Percentiles rank a stretch among this genome's conserved stretches.
Evolutionary conservation across 2,888 invertebrate species (phyloP).

Genomic region (Oscheius sp.): DNA sequence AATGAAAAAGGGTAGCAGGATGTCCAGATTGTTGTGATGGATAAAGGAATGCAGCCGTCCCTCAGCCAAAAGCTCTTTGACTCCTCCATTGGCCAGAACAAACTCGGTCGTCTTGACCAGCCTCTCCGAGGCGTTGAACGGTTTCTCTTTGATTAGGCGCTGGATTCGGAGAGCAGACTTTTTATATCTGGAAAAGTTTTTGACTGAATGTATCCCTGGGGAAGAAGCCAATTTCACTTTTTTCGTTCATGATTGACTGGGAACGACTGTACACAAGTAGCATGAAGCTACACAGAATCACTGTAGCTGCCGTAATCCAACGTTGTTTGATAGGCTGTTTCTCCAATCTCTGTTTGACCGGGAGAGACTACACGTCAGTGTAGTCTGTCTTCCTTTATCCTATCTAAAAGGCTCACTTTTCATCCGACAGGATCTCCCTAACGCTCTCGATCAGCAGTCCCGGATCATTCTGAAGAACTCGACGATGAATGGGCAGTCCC

Average conservation of each 20-base stretch:
- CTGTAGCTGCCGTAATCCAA: no score
- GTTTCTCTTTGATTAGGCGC: conserved; percentile 48
- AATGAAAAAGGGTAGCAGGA: conserved; percentile 40
- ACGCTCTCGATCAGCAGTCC: conserved; percentile 41
- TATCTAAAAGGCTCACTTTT: conserved; percentile 35
- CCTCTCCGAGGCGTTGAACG: conserved; percentile 48
- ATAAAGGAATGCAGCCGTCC: conserved; percentile 36
- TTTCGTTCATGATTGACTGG: background rate
- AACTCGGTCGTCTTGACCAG: conserved; percentile 51
- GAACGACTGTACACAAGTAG: no score
- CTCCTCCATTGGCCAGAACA: conserved; percentile 51
- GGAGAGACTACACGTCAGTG: no score
- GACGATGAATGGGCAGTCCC: conserved; percentile 52
- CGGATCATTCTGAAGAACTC: conserved; percentile 41
- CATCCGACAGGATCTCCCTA: conserved; percentile 42
- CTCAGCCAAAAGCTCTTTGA: conserved; percentile 43
- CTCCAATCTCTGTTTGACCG: no score
- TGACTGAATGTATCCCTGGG: background rate
- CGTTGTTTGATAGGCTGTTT: no score
- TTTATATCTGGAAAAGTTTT: conserved; percentile 43
- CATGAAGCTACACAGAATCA: no score
- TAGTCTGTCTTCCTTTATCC: no score
- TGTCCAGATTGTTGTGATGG: conserved; percentile 43
- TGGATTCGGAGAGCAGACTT: conserved; percentile 45
- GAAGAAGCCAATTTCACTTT: background rate